Evolutionary conservation across 2,113 vertebrate species (phyloP), one percentile per base, ranked within the genome.

Genomic region (Rhea americana): DNA sequence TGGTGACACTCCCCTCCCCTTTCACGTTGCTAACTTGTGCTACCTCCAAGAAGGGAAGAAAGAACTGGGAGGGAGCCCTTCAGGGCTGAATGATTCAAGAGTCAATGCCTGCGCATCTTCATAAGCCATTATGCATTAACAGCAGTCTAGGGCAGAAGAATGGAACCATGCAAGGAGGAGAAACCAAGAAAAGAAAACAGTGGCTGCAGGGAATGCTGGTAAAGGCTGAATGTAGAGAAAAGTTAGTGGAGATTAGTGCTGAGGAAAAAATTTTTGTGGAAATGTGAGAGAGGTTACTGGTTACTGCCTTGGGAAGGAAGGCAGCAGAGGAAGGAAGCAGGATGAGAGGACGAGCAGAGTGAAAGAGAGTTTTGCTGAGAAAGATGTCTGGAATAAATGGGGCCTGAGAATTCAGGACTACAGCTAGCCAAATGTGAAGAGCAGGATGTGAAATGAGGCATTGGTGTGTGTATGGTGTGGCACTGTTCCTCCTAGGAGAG

Each of bases 151-250:
- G 56, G 51, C 37, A 88, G n/a, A 93, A 94, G 56, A 93, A 85
- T 56, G 35, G 70, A 87, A 89, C 50, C 2, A 4, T 39, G 0
- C 0, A 35, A 35, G 88, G 18, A 3, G 3, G 37, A 0, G 0
- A 85, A 25, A 87, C 50, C 35, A 70, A 25, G 37, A 53, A 59
- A 85, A 59, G 13, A 74, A 90, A 81, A 9, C 8, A 48, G 25
- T 28, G 80, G 24, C 5, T 67, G 88, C 35, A 21, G 56, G 14
- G 47, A 83, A 35, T 41, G 43, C n/a, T 3, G 5, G 12, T 5
- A 4, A 82, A 82, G 35, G 37, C 32, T 66, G 67, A 47, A 53
- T 65, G 37, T 9, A 66, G 22, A 71, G 47, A 22, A 7, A 90
- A 81, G 5, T 67, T 43, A 67, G 24, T 24, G 41, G 61, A 81